phyloP scores from a whole-genome alignment of 2,113 vertebrate species.

The Thermophis baileyi region DNA sequence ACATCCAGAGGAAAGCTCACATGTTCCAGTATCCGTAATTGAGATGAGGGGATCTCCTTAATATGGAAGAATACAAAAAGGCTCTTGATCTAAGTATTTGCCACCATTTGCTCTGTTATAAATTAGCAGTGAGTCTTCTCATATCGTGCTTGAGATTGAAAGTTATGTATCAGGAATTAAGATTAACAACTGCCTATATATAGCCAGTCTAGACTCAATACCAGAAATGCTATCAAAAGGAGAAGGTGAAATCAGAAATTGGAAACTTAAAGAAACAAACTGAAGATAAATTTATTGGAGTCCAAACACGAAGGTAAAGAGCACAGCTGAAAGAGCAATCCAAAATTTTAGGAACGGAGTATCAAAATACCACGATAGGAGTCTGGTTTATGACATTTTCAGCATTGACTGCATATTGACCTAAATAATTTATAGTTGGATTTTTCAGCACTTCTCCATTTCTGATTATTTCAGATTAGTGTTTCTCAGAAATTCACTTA shows the following conservation, averaged over 20 bases:
- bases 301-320: neutral
- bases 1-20: neutral
- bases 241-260: neutral
- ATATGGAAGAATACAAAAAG: neutral
- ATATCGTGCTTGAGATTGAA: neutral
- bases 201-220: neutral
- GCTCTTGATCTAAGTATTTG: neutral
- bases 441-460: neutral
- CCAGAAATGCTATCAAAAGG: neutral
- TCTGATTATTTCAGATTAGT: neutral
- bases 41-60: neutral
- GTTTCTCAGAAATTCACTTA: neutral
- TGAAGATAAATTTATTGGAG: neutral
- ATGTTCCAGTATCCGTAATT: neutral
- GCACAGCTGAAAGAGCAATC: neutral
- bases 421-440: neutral
- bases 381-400: neutral
- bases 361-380: neutral
- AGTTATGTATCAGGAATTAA: neutral
- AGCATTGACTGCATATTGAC: neutral
- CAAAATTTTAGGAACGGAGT: neutral
- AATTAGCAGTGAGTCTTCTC: neutral
- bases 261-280: neutral
- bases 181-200: neutral
- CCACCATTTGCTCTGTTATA: neutral